These are phyloP conservation scores for Protonibea diacanthus DNA, from an alignment of 2,797 vertebrate species.

Conservation along the genomic window DNA sequence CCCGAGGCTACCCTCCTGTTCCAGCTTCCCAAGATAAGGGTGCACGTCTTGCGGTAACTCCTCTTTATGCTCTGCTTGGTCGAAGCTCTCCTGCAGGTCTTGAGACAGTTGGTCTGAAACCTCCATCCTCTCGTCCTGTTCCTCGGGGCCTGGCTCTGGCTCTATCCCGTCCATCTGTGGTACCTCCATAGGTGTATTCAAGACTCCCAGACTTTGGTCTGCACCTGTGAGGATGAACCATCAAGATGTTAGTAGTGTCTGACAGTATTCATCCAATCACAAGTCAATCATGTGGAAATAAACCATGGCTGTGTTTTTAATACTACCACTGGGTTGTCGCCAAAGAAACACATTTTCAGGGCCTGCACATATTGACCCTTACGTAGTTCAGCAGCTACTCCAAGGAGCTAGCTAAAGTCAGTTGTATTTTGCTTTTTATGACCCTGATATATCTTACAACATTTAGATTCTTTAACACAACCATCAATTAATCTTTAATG, in stretches of 20 bases:
- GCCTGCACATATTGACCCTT: neutral
- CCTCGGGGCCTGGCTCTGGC: slow-evolving; percentile 29
- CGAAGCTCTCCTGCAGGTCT: slow-evolving; percentile 59
- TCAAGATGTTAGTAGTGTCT: neutral
- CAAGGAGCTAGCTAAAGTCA: neutral
- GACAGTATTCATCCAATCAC: neutral
- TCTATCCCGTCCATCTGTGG: slow-evolving; percentile 55
- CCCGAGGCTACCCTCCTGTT: slow-evolving; percentile 39
- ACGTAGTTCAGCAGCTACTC: no score
- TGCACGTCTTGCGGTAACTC: slow-evolving; percentile 22
- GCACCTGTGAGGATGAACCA: slow-evolving; percentile 29
- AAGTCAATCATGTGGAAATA: neutral
- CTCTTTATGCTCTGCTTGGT: slow-evolving; percentile 36
- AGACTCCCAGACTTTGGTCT: slow-evolving; percentile 45
- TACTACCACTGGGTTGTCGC: neutral
- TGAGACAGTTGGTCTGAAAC: slow-evolving; percentile 41
- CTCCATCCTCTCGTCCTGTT: slow-evolving; percentile 49
- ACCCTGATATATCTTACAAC: neutral
- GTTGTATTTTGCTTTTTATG: neutral
- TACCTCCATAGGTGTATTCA: slow-evolving; percentile 43
- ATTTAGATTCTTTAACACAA: neutral
- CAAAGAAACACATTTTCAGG: neutral
- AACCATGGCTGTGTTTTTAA: neutral
- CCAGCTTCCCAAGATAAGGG: slow-evolving; percentile 65
- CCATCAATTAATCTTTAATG: no score